Evolutionary conservation across 2,113 vertebrate genomes (phyloP).

Genomic region (Thermophis baileyi): DNA sequence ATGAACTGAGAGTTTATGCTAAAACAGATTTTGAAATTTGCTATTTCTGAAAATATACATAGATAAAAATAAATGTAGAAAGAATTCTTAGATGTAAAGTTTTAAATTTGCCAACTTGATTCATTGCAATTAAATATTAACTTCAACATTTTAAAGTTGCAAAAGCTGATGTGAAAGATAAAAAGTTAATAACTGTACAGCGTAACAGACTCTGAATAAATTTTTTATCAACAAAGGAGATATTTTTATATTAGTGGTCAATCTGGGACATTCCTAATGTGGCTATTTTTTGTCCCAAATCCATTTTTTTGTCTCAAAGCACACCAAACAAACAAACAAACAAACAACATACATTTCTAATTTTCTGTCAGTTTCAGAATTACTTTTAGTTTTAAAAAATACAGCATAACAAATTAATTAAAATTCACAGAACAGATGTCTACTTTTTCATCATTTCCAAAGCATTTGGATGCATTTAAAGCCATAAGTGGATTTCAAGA

Average conservation of each 20-base stretch:
- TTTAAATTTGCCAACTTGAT: background rate
- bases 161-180: background rate
- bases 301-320: background rate
- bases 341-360: background rate
- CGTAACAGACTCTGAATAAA: background rate
- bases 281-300: background rate
- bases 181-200: background rate
- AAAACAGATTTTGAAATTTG: background rate
- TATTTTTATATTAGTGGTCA: background rate
- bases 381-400: background rate
- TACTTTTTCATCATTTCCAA: background rate
- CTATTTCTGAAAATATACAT: background rate
- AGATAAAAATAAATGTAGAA: background rate
- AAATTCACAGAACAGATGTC: background rate
- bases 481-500: conserved; percentile 19
- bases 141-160: background rate
- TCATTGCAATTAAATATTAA: background rate
- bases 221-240: background rate
- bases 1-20: background rate
- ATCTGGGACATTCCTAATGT: background rate
- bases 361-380: background rate
- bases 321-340: background rate
- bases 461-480: background rate
- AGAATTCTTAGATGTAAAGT: background rate
- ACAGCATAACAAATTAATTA: background rate